phyloP scores from a whole-genome alignment of 2,888 invertebrate genomes.

The Hipparchia sbordonii region DNA sequence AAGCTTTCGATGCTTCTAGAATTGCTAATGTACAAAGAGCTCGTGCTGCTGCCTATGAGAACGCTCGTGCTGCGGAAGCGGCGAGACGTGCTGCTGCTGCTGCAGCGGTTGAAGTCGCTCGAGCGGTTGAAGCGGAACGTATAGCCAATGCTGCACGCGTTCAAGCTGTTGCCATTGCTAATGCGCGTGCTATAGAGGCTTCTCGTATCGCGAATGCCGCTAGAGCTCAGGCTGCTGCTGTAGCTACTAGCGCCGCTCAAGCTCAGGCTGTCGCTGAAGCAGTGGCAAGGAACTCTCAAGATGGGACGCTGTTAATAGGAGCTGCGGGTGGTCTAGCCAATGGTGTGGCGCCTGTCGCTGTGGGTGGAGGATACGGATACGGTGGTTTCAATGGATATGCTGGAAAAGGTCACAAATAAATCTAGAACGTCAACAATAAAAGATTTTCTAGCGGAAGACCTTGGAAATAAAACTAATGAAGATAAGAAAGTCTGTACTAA shows the following conservation, averaged over 20 bases:
- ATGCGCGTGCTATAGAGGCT: slow-evolving; percentile 72
- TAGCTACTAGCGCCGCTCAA: slow-evolving; percentile 63
- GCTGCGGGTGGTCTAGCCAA: slow-evolving; percentile 42
- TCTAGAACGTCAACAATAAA: not conserved
- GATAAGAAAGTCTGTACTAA: not conserved
- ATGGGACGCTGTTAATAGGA: slow-evolving; percentile 61
- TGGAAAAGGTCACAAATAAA: slow-evolving; percentile 28
- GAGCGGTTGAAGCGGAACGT: slow-evolving; percentile 69
- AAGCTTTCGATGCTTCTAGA: slow-evolving; percentile 72
- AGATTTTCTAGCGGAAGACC: not conserved
- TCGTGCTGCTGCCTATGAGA: slow-evolving; percentile 73
- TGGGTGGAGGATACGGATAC: slow-evolving; percentile 43
- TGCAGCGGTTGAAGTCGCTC: slow-evolving; percentile 59
- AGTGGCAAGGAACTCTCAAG: slow-evolving; percentile 65
- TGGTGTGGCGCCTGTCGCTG: slow-evolving; percentile 36
- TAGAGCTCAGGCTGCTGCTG: slow-evolving; percentile 63
- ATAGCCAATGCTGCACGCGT: slow-evolving; percentile 72
- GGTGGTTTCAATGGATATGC: slow-evolving; percentile 35
- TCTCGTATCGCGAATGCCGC: slow-evolving; percentile 71
- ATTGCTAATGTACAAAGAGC: slow-evolving; percentile 73
- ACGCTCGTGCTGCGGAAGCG: slow-evolving; percentile 71
- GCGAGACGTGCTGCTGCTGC: slow-evolving; percentile 68
- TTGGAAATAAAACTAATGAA: not conserved
- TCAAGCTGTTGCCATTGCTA: slow-evolving; percentile 73
- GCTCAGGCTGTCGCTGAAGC: slow-evolving; percentile 67